These are phyloP conservation scores for Drosophila insularis DNA, from an alignment of 1,140 invertebrate genomes.

Conservation along the genomic window DNA sequence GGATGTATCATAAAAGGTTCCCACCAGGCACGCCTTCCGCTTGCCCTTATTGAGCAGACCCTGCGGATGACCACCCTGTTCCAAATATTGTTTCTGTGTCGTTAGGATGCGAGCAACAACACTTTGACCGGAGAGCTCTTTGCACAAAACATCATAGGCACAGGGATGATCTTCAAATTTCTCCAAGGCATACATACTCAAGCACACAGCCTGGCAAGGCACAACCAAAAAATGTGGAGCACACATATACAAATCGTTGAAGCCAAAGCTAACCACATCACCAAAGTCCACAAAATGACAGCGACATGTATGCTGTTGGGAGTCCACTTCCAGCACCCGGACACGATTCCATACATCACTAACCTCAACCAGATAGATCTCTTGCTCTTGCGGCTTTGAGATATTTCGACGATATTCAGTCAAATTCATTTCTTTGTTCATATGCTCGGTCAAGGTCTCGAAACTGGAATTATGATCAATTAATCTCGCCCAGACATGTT, in stretches of 20 bases:
- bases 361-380: conserved; percentile 70
- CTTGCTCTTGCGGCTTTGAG: background rate
- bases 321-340: conserved; percentile 58
- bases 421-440: conserved; percentile 57
- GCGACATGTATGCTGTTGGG: conserved; percentile 41
- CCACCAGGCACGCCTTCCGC: conserved; percentile 64
- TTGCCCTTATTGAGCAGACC: conserved; percentile 24
- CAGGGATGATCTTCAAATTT: conserved; percentile 80
- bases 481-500: conserved; percentile 71
- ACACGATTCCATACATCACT: conserved; percentile 78
- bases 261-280: conserved; percentile 58
- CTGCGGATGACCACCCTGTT: conserved; percentile 44
- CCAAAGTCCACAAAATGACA: conserved; percentile 81
- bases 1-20: conserved; percentile 77
- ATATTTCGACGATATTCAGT: conserved; percentile 23
- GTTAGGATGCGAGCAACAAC: conserved; percentile 74
- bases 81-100: conserved; percentile 51
- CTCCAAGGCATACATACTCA: conserved; percentile 76
- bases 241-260: conserved; percentile 55
- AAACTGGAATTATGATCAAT: conserved; percentile 72
- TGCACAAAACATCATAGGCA: conserved; percentile 50
- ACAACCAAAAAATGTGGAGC: conserved; percentile 60
- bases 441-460: conserved; percentile 61
- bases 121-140: conserved; percentile 58
- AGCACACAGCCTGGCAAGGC: conserved; percentile 71